Conservation (phyloP, 2,888 invertebrate genomes). For the Caenorhabditis sp. region DNA sequence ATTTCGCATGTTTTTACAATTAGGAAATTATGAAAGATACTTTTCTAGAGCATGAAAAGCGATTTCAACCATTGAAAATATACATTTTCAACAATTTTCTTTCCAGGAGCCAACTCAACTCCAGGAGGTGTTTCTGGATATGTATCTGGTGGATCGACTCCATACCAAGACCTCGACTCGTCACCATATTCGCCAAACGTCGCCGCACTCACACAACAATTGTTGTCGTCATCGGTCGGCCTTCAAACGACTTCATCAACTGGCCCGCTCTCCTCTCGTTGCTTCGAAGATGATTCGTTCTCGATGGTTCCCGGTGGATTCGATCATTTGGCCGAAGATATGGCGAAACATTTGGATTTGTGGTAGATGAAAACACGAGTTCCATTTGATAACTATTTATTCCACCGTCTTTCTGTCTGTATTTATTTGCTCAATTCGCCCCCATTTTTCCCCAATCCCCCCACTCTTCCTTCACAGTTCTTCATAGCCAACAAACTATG, state of each 20-base stretch:
- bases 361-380: conserved; percentile 25
- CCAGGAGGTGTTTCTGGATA: conserved; percentile 13
- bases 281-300: conserved; percentile 28
- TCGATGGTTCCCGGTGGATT: conserved; percentile 35
- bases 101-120: conserved; percentile 6
- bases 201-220: neutral
- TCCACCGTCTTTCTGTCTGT: conserved; percentile 8
- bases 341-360: conserved; percentile 55
- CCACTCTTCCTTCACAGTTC: neutral
- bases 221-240: conserved; percentile 13
- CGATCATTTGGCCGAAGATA: conserved; percentile 55
- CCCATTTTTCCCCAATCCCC: neutral
- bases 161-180: conserved; percentile 14
- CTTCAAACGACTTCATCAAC: conserved; percentile 5
- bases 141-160: conserved; percentile 28
- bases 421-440: neutral
- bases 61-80: too few relatives aligned
- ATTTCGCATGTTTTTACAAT: too few relatives aligned
- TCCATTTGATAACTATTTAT: neutral
- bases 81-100: neutral
- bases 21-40: too few relatives aligned
- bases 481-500: neutral
- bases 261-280: conserved; percentile 11
- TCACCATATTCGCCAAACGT: conserved; percentile 25
- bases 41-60: too few relatives aligned